A percentile compares a stretch with the other conserved stretches of the same genome.
These are phyloP conservation scores for Achlya flavicornis DNA, from an alignment of 2,888 invertebrate species.

Conservation along the genomic window DNA sequence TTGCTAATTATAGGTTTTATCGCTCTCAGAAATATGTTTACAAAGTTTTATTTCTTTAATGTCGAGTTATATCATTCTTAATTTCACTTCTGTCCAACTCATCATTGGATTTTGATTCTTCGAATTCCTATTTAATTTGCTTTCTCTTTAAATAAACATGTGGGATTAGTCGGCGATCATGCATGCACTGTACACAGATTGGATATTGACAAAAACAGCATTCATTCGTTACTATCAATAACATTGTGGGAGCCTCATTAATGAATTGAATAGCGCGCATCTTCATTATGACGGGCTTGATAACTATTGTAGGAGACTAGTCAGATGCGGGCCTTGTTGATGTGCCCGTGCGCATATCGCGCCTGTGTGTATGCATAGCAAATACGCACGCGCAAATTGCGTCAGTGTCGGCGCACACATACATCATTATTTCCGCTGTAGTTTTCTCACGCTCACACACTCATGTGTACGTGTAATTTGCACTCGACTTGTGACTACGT, in stretches of 20 bases:
- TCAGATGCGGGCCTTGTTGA: constrained; percentile 65
- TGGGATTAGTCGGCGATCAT: constrained; percentile 63
- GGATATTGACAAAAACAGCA: constrained; percentile 63
- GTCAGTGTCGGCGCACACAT: constrained; percentile 62
- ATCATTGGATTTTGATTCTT: constrained; percentile 35
- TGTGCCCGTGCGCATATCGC: constrained; percentile 51
- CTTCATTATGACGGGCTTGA: constrained; percentile 72
- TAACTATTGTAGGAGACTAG: constrained; percentile 68
- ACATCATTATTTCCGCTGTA: constrained; percentile 69
- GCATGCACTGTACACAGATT: constrained; percentile 60
- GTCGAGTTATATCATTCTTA: constrained; percentile 43
- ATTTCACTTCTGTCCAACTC: constrained; percentile 53
- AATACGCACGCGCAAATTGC: constrained; percentile 55
- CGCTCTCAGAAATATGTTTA: constrained; percentile 37
- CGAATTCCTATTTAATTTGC: constrained; percentile 50
- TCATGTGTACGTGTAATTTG: constrained; percentile 67
- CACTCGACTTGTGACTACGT: constrained; percentile 59
- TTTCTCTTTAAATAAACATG: constrained; percentile 58
- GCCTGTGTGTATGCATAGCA: constrained; percentile 31
- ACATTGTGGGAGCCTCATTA: constrained; percentile 73
- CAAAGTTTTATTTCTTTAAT: constrained; percentile 35
- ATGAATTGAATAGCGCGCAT: constrained; percentile 75
- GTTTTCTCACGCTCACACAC: constrained; percentile 81
- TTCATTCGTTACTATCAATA: constrained; percentile 66
- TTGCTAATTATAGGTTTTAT: constrained; percentile 64